Conservation (phyloP, 2,113 vertebrate genomes). For the Alethe diademata region DNA sequence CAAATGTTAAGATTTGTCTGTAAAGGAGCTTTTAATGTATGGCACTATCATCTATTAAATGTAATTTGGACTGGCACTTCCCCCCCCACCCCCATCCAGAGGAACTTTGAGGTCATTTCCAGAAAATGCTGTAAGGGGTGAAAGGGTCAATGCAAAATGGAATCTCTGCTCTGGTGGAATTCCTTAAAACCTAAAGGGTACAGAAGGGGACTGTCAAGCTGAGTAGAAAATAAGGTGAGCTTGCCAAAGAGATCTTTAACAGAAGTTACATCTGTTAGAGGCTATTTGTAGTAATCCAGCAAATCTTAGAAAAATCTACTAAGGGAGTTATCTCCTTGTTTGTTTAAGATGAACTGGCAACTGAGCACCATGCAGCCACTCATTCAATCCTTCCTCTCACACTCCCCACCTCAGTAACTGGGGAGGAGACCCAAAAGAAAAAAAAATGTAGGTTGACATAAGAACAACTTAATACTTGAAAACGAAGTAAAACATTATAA, state of each 20-base stretch:
- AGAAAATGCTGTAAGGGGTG: neutral
- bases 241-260: neutral
- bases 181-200: neutral
- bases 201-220: neutral
- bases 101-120: neutral
- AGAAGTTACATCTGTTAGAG: neutral
- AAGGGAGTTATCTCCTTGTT: neutral
- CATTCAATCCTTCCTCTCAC: neutral
- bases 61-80: neutral
- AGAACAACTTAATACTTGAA: neutral
- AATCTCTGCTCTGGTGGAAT: neutral
- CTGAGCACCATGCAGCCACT: neutral
- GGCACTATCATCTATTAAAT: neutral
- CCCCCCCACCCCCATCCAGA: rapidly evolving
- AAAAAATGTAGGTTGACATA: neutral
- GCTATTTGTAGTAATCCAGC: neutral
- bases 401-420: neutral
- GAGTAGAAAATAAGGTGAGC: neutral
- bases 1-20: neutral
- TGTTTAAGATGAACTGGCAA: neutral
- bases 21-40: neutral
- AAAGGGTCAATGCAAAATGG: neutral
- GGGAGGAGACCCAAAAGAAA: neutral
- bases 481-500: neutral
- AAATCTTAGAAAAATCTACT: neutral